Conservation (phyloP, 2,797 vertebrate species). For the Alauda arvensis region DNA sequence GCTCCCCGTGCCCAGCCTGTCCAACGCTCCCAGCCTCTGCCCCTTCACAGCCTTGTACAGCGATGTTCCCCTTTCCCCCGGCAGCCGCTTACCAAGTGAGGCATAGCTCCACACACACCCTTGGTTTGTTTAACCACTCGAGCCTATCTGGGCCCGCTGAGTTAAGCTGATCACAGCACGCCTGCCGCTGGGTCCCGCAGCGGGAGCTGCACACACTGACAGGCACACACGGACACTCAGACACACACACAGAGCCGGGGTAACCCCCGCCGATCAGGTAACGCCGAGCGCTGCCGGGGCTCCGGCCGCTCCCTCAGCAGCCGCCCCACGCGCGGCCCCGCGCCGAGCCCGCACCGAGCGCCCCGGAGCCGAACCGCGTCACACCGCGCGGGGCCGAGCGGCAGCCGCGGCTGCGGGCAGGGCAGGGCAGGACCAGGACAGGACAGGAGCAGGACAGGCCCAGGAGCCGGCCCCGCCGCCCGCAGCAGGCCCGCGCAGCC, state of each 20-base stretch:
- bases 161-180: neutral
- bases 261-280: neutral
- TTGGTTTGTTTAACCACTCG: neutral
- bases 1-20: rapidly evolving
- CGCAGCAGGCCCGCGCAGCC: neutral
- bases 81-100: rapidly evolving
- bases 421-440: no score
- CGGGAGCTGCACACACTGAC: neutral
- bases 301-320: neutral
- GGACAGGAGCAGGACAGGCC: no score
- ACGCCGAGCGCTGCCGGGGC: neutral
- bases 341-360: neutral
- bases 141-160: no score
- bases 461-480: no score
- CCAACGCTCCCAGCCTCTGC: neutral
- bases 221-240: neutral
- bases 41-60: neutral
- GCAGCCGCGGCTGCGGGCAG: neutral
- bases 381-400: neutral
- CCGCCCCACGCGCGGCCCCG: neutral
- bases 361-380: neutral
- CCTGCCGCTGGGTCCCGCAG: neutral
- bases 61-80: rapidly evolving
- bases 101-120: rapidly evolving
- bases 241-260: rapidly evolving